Conservation (phyloP, 1,140 invertebrate genomes). For the Zaprionus ornatus region DNA sequence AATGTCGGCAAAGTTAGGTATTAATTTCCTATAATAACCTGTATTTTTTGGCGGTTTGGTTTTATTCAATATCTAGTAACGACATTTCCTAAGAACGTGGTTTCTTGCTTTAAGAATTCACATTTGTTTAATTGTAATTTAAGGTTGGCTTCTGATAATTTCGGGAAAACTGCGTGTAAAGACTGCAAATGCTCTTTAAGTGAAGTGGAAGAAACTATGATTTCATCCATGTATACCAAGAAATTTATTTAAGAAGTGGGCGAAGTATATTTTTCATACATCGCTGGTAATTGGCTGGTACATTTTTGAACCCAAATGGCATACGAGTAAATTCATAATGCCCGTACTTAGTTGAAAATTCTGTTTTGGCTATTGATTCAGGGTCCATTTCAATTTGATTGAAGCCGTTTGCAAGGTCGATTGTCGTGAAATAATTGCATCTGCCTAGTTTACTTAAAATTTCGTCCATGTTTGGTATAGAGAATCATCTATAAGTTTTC, state of each 20-base stretch:
- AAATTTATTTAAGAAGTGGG: too few relatives aligned
- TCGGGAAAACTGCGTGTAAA: too few relatives aligned
- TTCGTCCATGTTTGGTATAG: slow-evolving; percentile 84
- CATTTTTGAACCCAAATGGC: too few relatives aligned
- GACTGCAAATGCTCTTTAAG: too few relatives aligned
- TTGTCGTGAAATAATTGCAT: too few relatives aligned
- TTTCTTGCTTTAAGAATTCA: slow-evolving; percentile 60
- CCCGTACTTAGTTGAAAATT: neutral
- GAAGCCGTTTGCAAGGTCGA: slow-evolving; percentile 85
- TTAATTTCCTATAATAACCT: too few relatives aligned
- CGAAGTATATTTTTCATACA: too few relatives aligned
- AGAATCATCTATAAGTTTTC: slow-evolving; percentile 81
- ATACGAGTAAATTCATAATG: slow-evolving; percentile 15
- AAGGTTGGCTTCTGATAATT: too few relatives aligned
- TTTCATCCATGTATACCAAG: too few relatives aligned
- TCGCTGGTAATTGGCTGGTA: slow-evolving; percentile 83
- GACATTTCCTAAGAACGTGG: slow-evolving; percentile 66
- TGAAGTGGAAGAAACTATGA: too few relatives aligned
- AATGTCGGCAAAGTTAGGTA: slow-evolving; percentile 15
- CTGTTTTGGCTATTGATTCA: slow-evolving; percentile 15
- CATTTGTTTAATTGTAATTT: slow-evolving; percentile 9
- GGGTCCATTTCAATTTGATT: slow-evolving; percentile 85
- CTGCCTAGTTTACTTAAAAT: too few relatives aligned
- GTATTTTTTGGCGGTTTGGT: slow-evolving; percentile 46
- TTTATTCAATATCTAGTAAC: slow-evolving; percentile 60